Conservation (phyloP, 2,888 invertebrate genomes). For the Dendrolimus pini region DNA sequence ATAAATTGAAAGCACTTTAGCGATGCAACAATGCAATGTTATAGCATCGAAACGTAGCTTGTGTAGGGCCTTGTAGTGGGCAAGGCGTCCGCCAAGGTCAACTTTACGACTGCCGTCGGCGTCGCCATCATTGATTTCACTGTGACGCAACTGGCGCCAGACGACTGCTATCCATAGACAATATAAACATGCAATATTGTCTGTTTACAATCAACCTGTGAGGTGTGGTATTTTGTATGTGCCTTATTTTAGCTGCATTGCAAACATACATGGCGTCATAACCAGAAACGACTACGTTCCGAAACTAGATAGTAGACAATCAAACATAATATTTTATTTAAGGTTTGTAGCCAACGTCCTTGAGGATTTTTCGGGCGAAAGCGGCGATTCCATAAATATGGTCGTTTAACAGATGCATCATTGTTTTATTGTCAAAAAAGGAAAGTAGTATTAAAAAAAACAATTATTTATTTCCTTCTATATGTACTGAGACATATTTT, state of each 20-base stretch:
- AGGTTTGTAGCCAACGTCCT: no score
- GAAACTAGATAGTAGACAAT: neutral
- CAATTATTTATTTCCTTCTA: no score
- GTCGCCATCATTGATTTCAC: constrained; percentile 63
- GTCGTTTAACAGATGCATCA: no score
- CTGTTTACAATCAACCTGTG: neutral
- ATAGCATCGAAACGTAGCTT: constrained; percentile 1
- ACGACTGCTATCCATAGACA: neutral
- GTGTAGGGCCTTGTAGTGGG: constrained; percentile 14
- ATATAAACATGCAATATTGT: neutral
- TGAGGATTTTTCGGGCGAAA: no score
- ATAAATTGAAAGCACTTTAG: no score
- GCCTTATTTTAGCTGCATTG: neutral
- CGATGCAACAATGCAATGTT: no score
- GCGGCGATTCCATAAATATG: no score
- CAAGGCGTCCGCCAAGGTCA: constrained; percentile 48
- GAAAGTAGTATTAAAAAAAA: no score
- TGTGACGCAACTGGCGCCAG: constrained; percentile 46
- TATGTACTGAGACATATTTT: no score
- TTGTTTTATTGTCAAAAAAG: no score
- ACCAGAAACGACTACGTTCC: neutral
- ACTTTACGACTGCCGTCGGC: constrained; percentile 57
- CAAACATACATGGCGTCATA: neutral
- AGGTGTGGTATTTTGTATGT: neutral
- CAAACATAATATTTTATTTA: no score